Evolutionary conservation across 1,140 invertebrate genomes (phyloP), one percentile per base, ranked within the genome.

Genomic region (Leguminivora glycinivorella): DNA sequence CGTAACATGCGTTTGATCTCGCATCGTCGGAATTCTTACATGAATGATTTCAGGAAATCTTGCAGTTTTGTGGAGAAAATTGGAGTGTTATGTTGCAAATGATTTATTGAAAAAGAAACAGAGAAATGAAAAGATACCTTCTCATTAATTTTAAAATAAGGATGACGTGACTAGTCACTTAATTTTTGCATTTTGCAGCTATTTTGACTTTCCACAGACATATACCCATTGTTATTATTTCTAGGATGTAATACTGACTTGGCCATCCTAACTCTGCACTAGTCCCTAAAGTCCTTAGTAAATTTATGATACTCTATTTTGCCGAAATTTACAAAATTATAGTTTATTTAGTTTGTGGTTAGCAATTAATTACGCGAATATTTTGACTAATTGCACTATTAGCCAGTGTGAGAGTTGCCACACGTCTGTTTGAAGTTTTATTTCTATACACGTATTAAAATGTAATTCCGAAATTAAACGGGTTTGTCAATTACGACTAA

Each of bases 351-450:
- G 56, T 10, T n/a, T 24, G 56, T 24, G 26, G 58, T 63, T 34
- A 17, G 0, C 31, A 63, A 34, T 63, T 63, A 63, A 63, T 52
- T 52, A 52, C 19, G 5, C 2, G 25, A 17, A 1, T 5, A 17
- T 63, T 14, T 6, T 26, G 10, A 26, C 14, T 60, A 60, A 63
- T 63, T 63, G 58, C 58, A 9, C 58, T 31, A 63, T 63, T 63
- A 63, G 26, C 26, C 19, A 63, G 26, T 60, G 56, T 34, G 14
- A 10, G 17, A 22, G 47, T 52, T 52, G 19, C 19, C 9, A 22
- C 47, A 22, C 19, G 17, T 52, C n/a, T 19, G 47, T 22, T 52
- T 22, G 47, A 22, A 52, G 17, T 10, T 52, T 43, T 43, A n/a
- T 43, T 43, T 22, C 7, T 52, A 52, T 22, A 22, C 47, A 3